phyloP scores from a whole-genome alignment of 2,113 vertebrate genomes.

The Trachemys scripta region DNA sequence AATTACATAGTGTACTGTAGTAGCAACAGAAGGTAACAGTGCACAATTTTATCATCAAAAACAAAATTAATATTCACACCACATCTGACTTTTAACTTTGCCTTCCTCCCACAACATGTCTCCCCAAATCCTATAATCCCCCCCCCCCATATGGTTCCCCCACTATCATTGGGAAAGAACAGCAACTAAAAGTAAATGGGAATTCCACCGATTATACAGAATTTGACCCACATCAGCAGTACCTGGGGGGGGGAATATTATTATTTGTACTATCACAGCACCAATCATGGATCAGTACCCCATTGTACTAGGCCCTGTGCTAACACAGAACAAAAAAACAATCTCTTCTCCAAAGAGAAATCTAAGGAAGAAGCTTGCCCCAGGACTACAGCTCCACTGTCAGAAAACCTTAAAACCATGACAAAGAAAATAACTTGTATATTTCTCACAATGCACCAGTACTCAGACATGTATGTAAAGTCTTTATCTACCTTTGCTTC shows the following conservation, averaged over 20 bases:
- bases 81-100: not conserved
- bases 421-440: not conserved
- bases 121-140: not conserved
- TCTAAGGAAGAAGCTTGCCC: not conserved
- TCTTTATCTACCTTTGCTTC: not conserved
- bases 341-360: not conserved
- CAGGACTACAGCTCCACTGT: not conserved
- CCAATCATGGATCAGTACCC: not conserved
- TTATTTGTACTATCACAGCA: not conserved
- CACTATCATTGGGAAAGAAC: not conserved
- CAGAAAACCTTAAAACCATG: not conserved
- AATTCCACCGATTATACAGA: not conserved
- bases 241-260: not conserved
- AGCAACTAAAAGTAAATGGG: not conserved
- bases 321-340: not conserved
- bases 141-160: not conserved
- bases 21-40: not conserved
- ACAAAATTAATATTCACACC: fast-evolving
- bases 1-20: not conserved
- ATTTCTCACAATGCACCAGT: not conserved
- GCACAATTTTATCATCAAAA: not conserved
- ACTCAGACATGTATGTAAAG: not conserved
- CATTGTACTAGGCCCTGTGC: not conserved
- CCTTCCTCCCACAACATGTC: not conserved
- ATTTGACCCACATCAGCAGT: not conserved